Conservation (phyloP, 2,888 invertebrate species). For the Cactoblastis cactorum region DNA sequence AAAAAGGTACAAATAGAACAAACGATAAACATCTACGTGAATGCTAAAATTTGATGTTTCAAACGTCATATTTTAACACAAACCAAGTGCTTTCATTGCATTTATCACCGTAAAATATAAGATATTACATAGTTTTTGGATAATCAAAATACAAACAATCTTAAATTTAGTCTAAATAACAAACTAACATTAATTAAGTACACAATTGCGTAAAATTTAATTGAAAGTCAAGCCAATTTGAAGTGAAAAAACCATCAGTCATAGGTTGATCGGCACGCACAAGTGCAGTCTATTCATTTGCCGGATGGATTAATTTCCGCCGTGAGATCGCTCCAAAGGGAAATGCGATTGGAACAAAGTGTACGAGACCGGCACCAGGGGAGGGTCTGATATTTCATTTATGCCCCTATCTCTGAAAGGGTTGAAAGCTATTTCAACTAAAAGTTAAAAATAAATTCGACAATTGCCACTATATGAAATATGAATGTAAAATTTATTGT, state of each 20-base stretch:
- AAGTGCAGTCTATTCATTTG: conserved; percentile 76
- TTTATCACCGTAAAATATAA: not conserved
- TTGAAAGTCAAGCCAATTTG: conserved; percentile 21
- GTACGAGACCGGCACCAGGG: conserved; percentile 43
- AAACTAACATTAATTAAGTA: too few relatives aligned
- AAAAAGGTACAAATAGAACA: too few relatives aligned
- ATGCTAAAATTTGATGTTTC: too few relatives aligned
- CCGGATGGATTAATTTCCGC: conserved; percentile 77
- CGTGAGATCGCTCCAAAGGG: conserved; percentile 73
- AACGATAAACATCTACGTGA: too few relatives aligned
- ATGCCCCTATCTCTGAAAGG: conserved; percentile 49
- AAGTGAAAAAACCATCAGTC: conserved; percentile 47
- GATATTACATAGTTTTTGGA: too few relatives aligned
- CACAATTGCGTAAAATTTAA: not conserved
- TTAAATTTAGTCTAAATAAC: too few relatives aligned
- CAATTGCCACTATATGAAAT: not conserved
- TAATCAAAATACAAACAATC: too few relatives aligned
- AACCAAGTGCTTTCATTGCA: not conserved
- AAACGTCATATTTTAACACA: too few relatives aligned
- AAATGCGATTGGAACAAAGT: conserved; percentile 75
- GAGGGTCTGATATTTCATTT: conserved; percentile 56
- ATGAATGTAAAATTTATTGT: not conserved
- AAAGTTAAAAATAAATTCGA: conserved; percentile 18
- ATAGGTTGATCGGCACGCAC: conserved; percentile 54
- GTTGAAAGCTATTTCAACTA: conserved; percentile 36